These are phyloP conservation scores for Lysandra bellargus DNA, from an alignment of 2,888 invertebrate genomes.

Conservation along the genomic window DNA sequence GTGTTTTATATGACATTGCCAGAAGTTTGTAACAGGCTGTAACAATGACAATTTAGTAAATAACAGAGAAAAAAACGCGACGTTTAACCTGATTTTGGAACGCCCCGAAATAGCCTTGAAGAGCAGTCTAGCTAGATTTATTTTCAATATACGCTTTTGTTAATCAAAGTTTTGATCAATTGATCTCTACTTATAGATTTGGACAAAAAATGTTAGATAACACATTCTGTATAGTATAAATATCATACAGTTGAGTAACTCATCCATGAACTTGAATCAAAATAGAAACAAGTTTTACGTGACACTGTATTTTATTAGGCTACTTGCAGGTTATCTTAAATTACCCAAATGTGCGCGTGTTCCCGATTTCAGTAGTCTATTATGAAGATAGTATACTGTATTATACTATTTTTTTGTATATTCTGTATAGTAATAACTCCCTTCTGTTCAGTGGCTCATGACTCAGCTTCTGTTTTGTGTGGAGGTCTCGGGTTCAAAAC, in stretches of 20 bases:
- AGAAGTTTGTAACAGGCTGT: too few species aligned
- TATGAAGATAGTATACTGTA: not conserved
- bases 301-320: too few species aligned
- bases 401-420: not conserved
- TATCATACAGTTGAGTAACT: not conserved
- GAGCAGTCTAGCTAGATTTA: not conserved
- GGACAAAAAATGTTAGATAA: not conserved
- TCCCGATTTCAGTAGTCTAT: too few species aligned
- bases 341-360: not conserved
- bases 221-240: not conserved
- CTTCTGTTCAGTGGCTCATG: constrained; percentile 25
- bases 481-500: constrained; percentile 25
- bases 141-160: not conserved
- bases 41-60: too few species aligned
- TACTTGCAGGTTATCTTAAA: not conserved
- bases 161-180: not conserved
- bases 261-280: not conserved
- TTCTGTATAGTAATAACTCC: constrained; percentile 11
- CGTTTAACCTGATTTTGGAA: too few species aligned
- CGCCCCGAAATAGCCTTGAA: too few species aligned
- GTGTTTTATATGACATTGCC: too few species aligned
- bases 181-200: not conserved
- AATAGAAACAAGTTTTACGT: too few species aligned
- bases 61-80: too few species aligned
- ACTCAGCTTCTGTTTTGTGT: constrained; percentile 23